Base-by-base conservation (phyloP, 2,797 vertebrate genomes). In the Anguilla marmorata region DNA sequence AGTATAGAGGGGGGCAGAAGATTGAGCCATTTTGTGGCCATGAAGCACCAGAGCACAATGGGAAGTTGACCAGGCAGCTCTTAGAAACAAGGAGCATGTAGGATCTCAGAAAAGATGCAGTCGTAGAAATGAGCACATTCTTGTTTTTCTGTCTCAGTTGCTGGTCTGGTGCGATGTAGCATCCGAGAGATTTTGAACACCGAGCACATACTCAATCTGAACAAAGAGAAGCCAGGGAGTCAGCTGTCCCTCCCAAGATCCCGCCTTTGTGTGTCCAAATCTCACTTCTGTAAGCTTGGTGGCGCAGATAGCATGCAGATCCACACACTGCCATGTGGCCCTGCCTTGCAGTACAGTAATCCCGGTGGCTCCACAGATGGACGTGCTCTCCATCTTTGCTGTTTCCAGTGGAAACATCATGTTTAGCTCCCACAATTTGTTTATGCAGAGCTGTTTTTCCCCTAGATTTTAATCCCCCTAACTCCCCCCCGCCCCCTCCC, bases 221-320 rank as follows among this genome's bases (percentile, higher is more conserved):
- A 86, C 83, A 85, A 85, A 76, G 45, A 54, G 82, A 85, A 52
- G 52, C 45, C 83, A 87, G 69, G 56, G 72, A 80, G 80, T 85
- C 63, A 1, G 90, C 91, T 91, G 89, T 90, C 88, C 89, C 89
- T 90, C 86, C 58, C n/a, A 60, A 84, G 58, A 72, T 45, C 56
- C 52, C 16, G 33, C 50, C 33, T 50, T 30, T 60, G 72, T 52
- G 30, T 79, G 14, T 58, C 82, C 48, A 69, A 27, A 84, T 11
- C 83, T 86, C 84, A 30, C 56, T 86, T 91, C 90, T 33, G 92
- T 94, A 89, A 91, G 92, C 92, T 90, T 90, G 93, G 91, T 91
- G 93, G 93, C 92, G 90, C 93, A 94, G 93, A 94, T 94, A 94
- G 93, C 89, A 58, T 82, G 87, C 56, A 37, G 74, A 56, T 83